phyloP scores from a whole-genome alignment of 2,113 vertebrate genomes.

The Erythrocercus mccallii region DNA sequence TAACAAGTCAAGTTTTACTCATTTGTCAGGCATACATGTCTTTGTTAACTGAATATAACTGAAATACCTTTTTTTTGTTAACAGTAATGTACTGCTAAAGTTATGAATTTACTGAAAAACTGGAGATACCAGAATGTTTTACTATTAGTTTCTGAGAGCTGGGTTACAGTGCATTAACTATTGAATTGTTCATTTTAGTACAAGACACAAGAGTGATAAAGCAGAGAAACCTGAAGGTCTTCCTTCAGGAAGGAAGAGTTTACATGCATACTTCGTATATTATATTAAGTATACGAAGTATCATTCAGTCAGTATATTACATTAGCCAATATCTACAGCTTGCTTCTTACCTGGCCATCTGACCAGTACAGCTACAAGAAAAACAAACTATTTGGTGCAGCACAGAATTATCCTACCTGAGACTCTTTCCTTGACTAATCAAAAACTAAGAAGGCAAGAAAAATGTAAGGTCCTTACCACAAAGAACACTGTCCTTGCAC shows the following conservation, averaged over 20 bases:
- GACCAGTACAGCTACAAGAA: not conserved
- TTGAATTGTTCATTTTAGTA: not conserved
- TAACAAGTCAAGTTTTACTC: not conserved
- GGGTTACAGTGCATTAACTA: not conserved
- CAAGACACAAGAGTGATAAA: not conserved
- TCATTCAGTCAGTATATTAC: not conserved
- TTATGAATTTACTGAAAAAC: not conserved
- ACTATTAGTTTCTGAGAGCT: not conserved
- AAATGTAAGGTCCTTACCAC: fast-evolving
- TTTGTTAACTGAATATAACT: not conserved
- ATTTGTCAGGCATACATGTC: not conserved
- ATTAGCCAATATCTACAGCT: not conserved
- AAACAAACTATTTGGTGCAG: not conserved
- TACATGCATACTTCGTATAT: not conserved
- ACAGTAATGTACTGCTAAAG: not conserved
- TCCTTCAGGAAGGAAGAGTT: not conserved
- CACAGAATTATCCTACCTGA: not conserved
- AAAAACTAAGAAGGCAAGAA: not conserved
- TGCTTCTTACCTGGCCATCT: not conserved
- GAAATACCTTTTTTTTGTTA: not conserved
- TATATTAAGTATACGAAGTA: no score
- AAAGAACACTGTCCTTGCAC: not conserved
- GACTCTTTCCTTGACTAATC: not conserved
- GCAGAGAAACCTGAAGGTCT: not conserved
- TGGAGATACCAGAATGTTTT: not conserved